A percentile compares a stretch with the other conserved stretches of the same genome.
Evolutionary conservation across 2,888 invertebrate species (phyloP).

Genomic region (Torymus texanus): DNA sequence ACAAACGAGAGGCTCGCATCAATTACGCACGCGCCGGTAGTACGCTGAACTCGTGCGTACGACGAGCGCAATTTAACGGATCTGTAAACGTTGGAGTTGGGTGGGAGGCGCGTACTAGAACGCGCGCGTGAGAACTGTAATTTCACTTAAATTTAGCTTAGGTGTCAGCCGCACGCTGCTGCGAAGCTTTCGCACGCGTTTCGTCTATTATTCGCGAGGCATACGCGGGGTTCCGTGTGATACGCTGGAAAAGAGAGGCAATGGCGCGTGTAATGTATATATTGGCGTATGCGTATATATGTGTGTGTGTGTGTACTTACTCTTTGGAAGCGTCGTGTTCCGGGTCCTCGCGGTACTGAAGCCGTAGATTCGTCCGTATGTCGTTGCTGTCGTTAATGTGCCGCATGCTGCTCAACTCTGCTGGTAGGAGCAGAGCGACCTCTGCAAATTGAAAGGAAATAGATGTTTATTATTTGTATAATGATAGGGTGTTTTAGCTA

Average conservation of each 20-base stretch:
- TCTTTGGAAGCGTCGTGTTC: slow-evolving; percentile 83
- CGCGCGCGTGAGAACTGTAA: slow-evolving; percentile 16
- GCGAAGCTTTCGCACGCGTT: too few species aligned
- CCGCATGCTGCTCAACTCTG: slow-evolving; percentile 84
- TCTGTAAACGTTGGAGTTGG: slow-evolving; percentile 8
- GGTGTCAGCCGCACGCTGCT: slow-evolving; percentile 20
- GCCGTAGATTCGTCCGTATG: slow-evolving; percentile 86
- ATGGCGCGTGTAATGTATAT: not conserved
- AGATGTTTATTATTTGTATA: not conserved
- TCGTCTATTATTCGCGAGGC: not conserved
- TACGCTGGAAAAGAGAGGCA: not conserved
- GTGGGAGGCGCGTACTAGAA: not conserved
- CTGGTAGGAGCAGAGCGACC: slow-evolving; percentile 89
- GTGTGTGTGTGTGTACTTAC: slow-evolving; percentile 77
- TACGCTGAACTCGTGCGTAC: too few species aligned
- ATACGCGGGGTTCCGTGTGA: not conserved
- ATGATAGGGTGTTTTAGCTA: too few species aligned
- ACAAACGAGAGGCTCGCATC: too few species aligned
- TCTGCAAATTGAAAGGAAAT: slow-evolving; percentile 77
- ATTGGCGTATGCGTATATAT: not conserved
- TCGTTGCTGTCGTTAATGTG: slow-evolving; percentile 88
- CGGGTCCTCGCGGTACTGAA: slow-evolving; percentile 85
- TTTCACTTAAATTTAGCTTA: slow-evolving; percentile 22
- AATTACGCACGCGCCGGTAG: too few species aligned
- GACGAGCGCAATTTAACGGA: slow-evolving; percentile 2